Percentiles rank a stretch among this genome's conserved stretches.
phyloP scores from a whole-genome alignment of 2,113 vertebrate genomes.

The Ceyx melanurus region DNA sequence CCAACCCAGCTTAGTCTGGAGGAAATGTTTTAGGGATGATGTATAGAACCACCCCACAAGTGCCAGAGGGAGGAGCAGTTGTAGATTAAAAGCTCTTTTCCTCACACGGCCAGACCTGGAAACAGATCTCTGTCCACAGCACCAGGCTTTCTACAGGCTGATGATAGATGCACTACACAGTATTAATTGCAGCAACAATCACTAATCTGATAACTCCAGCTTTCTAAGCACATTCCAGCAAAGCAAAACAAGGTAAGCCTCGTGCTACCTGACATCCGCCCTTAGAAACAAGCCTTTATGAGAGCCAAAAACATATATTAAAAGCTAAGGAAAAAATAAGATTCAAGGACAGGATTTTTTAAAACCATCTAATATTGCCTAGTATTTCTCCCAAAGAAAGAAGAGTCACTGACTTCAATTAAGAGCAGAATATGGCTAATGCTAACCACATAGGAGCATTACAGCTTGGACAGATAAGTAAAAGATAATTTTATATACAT shows the following conservation, averaged over 20 bases:
- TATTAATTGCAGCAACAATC: constrained; percentile 34
- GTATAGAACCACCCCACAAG: not conserved
- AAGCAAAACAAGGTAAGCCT: constrained; percentile 48
- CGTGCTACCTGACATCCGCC: constrained; percentile 5
- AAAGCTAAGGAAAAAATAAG: constrained; percentile 25
- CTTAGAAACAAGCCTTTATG: not conserved
- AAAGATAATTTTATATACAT: no score
- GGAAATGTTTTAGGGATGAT: not conserved
- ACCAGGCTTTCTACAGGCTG: not conserved
- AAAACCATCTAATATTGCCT: not conserved
- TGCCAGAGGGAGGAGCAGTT: constrained; percentile 55
- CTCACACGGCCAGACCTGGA: not conserved
- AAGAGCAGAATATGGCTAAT: not conserved
- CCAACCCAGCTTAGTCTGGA: not conserved
- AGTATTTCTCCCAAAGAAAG: not conserved
- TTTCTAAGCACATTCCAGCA: constrained; percentile 33
- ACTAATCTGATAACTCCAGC: constrained; percentile 18
- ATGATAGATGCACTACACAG: constrained; percentile 18
- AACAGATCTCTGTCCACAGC: not conserved
- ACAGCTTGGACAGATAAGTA: not conserved
- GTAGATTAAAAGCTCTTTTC: constrained; percentile 16
- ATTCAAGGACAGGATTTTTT: not conserved
- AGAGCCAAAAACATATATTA: not conserved
- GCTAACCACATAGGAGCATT: not conserved
- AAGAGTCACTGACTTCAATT: not conserved